Evolutionary conservation across 2,888 invertebrate genomes (phyloP), one percentile per base, ranked within the genome.

Genomic region (Poecilobothrus nobilitatus): DNA sequence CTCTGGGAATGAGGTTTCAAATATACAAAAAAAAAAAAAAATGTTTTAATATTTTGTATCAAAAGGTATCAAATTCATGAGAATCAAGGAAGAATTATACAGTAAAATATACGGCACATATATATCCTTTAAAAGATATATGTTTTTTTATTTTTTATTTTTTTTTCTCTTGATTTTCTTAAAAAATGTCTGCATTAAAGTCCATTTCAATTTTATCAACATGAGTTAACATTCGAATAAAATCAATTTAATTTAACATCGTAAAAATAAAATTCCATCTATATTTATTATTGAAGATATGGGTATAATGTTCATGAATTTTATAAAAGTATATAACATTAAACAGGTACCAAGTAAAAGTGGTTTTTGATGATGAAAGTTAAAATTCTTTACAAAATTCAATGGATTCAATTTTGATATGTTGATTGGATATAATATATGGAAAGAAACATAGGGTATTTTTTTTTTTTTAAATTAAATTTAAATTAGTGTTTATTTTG

Each of bases 201-300:
- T 65, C 65, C 65, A 65, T 65, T 65, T 37, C 37, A 65, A 65
- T 65, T 65, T 65, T 37, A 34, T 65, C 65, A 20, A 65, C 65
- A 65, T 65, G 65, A 37, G 65, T 65, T 34, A 65, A 65, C 65
- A 65, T 65, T 10, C 12, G 33, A 65, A 65, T 65, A n/a, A 65
- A 65, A 65, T 65, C 65, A 65, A 65, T 65, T 33, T 65, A 34
- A 65, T 34, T 65, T 65, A 65, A 65, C 65, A 37, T 65, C 65
- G 34, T 65, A 21, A 65, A 65, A 65, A 65, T 34, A 65, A 65
- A 65, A 65, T 34, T 65, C 10, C 33, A 65, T 65, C 65, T 20
- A 65, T 65, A 34, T 65, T 65, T 65, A 27, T 63, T 63, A 63
- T 53, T 53, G 9, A 15, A 41, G 41, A 41, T 41, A 15, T 41